These are phyloP conservation scores for Calameuta filiformis DNA, from an alignment of 2,888 invertebrate species.

Conservation along the genomic window DNA sequence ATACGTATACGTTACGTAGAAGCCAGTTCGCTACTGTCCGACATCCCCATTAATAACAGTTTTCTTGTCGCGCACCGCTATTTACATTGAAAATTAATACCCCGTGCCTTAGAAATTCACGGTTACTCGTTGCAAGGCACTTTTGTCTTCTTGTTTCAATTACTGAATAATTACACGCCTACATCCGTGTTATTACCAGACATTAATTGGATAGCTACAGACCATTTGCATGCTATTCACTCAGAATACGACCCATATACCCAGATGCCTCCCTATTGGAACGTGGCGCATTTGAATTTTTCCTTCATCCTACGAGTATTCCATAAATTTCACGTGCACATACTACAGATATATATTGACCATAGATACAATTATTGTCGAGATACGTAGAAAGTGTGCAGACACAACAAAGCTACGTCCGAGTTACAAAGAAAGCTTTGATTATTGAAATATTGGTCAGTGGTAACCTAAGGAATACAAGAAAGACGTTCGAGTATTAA, in stretches of 20 bases:
- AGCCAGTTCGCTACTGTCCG: neutral
- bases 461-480: too few species aligned
- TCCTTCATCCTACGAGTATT: neutral
- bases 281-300: neutral
- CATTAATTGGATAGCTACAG: slow-evolving; percentile 2
- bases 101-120: slow-evolving; percentile 5
- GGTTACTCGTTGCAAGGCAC: neutral
- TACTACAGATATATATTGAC: neutral
- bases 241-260: neutral
- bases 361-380: neutral
- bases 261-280: neutral
- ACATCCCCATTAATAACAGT: neutral
- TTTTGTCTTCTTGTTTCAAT: slow-evolving; percentile 4
- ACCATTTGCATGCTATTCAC: neutral
- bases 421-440: too few species aligned
- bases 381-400: too few species aligned
- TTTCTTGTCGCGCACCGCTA: slow-evolving; percentile 8
- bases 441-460: too few species aligned
- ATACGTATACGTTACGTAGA: neutral
- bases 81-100: slow-evolving; percentile 38
- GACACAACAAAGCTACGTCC: too few species aligned
- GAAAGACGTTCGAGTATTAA: neutral
- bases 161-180: neutral
- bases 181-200: slow-evolving; percentile 1
- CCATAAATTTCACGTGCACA: neutral